phyloP scores from a whole-genome alignment of 2,113 vertebrate genomes.

The Mungos mungo region DNA sequence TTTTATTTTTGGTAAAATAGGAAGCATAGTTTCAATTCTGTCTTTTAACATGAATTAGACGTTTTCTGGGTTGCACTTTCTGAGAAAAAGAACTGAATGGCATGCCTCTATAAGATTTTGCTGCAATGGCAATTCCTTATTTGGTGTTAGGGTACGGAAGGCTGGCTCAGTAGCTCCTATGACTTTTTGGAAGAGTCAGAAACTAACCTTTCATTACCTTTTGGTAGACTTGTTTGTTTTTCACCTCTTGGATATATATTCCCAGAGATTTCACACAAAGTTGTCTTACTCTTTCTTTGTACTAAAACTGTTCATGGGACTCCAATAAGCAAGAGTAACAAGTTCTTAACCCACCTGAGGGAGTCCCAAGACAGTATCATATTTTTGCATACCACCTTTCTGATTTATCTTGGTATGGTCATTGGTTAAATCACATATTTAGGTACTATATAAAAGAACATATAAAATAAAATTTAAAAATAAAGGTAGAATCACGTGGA shows the following conservation, averaged over 20 bases:
- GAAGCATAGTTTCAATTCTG: slow-evolving; percentile 77
- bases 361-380: background rate
- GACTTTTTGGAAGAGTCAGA: background rate
- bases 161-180: background rate
- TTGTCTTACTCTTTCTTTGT: slow-evolving; percentile 50
- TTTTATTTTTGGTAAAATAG: slow-evolving; percentile 53
- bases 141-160: background rate
- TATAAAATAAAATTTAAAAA: background rate
- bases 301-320: slow-evolving; percentile 6
- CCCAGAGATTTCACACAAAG: slow-evolving; percentile 44
- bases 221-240: background rate
- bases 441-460: background rate
- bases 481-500: background rate
- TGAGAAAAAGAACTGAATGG: slow-evolving; percentile 53
- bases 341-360: background rate
- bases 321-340: background rate
- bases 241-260: slow-evolving; percentile 33
- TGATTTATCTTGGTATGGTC: background rate
- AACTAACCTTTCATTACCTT: background rate
- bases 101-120: background rate
- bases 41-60: slow-evolving; percentile 61
- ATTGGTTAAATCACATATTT: background rate
- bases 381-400: background rate
- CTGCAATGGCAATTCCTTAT: background rate
- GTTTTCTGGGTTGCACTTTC: slow-evolving; percentile 44